These are phyloP conservation scores for Epinephelus coioides DNA, from an alignment of 2,797 vertebrate genomes.

Conservation along the genomic window DNA sequence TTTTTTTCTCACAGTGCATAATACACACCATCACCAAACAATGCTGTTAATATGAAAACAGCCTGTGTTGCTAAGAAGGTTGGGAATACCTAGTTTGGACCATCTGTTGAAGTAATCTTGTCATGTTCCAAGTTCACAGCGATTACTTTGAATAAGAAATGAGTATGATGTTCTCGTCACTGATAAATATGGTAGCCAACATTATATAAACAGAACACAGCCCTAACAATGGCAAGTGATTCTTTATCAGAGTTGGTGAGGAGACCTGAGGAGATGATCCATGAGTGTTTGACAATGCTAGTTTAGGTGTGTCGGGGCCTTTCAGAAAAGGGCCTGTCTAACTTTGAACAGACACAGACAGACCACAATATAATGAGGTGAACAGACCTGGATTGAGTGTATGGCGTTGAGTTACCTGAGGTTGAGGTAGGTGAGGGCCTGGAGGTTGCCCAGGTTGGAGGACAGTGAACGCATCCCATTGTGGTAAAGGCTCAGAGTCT, in stretches of 20 bases:
- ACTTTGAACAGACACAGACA: neutral
- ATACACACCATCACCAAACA: neutral
- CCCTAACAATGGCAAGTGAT: neutral
- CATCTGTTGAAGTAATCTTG: neutral
- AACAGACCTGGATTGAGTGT: neutral
- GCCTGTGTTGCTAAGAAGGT: too few relatives aligned
- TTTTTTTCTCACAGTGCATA: neutral
- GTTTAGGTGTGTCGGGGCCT: too few relatives aligned
- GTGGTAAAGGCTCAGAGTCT: constrained; percentile 94
- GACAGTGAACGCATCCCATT: constrained; percentile 93
- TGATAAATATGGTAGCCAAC: too few relatives aligned
- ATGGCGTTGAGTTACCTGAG: constrained; percentile 86
- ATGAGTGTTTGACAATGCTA: too few relatives aligned
- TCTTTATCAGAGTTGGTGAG: neutral
- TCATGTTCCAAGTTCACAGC: neutral
- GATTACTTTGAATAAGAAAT: neutral
- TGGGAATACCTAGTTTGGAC: neutral
- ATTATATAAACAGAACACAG: too few relatives aligned
- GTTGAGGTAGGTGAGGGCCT: constrained; percentile 95
- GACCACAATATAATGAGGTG: neutral
- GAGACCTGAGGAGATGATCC: too few relatives aligned
- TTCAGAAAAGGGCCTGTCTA: neutral
- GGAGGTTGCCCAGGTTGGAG: constrained; percentile 90
- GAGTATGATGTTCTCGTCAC: too few relatives aligned
- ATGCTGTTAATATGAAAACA: too few relatives aligned